These are phyloP conservation scores for Epistrophe grossulariae DNA, from an alignment of 2,888 invertebrate species.

Conservation along the genomic window DNA sequence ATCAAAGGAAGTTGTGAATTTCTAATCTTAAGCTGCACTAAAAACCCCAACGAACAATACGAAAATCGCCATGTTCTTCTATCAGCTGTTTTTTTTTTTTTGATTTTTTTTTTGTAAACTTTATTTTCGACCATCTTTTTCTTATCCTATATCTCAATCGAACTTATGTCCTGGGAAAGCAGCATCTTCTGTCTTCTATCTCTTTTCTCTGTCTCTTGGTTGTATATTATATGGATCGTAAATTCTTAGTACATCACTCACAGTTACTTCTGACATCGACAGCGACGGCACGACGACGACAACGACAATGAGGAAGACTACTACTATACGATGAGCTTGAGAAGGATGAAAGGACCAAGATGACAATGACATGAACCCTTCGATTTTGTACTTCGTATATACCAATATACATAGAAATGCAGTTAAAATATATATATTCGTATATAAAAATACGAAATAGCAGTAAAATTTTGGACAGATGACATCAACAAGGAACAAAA, in stretches of 20 bases:
- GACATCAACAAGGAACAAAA: constrained; percentile 57
- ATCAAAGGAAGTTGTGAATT: constrained; percentile 72
- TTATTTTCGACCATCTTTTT: constrained; percentile 24
- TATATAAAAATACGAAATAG: constrained; percentile 29
- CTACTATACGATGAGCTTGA: constrained; percentile 2
- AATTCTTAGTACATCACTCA: constrained; percentile 70
- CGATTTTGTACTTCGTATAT: constrained; percentile 12
- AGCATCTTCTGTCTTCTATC: constrained; percentile 42
- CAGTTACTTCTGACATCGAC: constrained; percentile 70
- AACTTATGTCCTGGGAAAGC: constrained; percentile 14
- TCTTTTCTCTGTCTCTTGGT: background rate
- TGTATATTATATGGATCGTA: constrained; percentile 18
- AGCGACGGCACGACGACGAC: constrained; percentile 46
- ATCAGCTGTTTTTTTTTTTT: constrained; percentile 1
- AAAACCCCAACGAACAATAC: constrained; percentile 67
- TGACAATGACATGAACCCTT: constrained; percentile 58
- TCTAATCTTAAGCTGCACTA: constrained; percentile 73
- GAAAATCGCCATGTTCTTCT: constrained; percentile 70
- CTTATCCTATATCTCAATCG: constrained; percentile 35
- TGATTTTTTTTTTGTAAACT: background rate
- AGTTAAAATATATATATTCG: constrained; percentile 32
- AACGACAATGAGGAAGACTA: background rate
- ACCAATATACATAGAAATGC: constrained; percentile 45
- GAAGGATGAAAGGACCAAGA: constrained; percentile 41
- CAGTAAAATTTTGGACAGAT: constrained; percentile 70